Conservation (phyloP, 2,113 vertebrate genomes). For the Podarcis cretensis region DNA sequence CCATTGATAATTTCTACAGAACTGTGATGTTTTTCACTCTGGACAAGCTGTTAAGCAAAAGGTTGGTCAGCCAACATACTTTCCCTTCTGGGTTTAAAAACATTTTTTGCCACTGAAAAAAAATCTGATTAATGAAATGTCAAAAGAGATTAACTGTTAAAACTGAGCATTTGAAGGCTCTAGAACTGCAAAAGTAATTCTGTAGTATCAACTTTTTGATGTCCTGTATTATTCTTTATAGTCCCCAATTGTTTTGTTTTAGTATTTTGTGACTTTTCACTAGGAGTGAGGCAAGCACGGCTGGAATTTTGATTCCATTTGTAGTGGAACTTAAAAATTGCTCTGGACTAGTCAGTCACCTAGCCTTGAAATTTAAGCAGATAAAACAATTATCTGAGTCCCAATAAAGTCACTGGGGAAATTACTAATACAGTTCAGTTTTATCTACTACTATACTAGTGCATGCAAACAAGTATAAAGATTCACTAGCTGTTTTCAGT, state of each 20-base stretch:
- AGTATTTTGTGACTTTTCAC: slow-evolving; percentile 1
- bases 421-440: not conserved
- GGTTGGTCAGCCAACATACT: slow-evolving; percentile 45
- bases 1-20: slow-evolving; percentile 48
- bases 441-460: rapidly evolving
- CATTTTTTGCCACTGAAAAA: slow-evolving; percentile 50
- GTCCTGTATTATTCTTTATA: not conserved
- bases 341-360: not conserved
- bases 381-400: not conserved
- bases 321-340: not conserved
- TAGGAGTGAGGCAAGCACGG: not conserved
- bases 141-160: slow-evolving; percentile 53
- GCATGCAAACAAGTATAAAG: not conserved
- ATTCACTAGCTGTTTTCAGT: not conserved
- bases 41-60: slow-evolving; percentile 47
- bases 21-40: slow-evolving; percentile 37
- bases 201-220: not conserved
- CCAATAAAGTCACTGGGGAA: not conserved
- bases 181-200: not conserved
- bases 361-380: not conserved
- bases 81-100: slow-evolving; percentile 61
- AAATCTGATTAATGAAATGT: slow-evolving; percentile 54
- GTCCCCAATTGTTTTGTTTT: not conserved
- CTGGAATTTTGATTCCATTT: not conserved
- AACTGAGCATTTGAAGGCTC: slow-evolving; percentile 31